Evolutionary conservation across 2,888 invertebrate species (phyloP).

Genomic region (Acanthosepion esculentum): DNA sequence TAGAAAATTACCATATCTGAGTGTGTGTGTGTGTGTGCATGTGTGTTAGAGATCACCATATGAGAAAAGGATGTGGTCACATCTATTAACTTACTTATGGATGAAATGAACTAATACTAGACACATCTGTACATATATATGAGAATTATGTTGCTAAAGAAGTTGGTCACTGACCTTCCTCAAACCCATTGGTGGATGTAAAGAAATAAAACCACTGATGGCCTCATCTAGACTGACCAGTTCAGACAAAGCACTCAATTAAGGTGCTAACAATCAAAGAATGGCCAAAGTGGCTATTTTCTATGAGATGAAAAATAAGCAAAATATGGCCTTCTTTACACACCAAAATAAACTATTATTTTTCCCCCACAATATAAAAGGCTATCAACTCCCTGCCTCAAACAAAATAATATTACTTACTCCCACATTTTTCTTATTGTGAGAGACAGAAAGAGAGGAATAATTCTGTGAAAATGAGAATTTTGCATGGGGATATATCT

Average conservation of each 20-base stretch:
- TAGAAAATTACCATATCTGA: too few species aligned
- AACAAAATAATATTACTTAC: neutral
- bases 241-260: neutral
- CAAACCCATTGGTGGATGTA: neutral
- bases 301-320: neutral
- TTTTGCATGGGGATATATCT: neutral
- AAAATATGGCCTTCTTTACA: neutral
- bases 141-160: neutral
- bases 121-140: neutral
- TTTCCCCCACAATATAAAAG: neutral
- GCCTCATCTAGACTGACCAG: neutral
- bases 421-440: neutral
- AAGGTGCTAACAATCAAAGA: neutral
- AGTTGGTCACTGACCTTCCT: constrained; percentile 2
- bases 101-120: neutral
- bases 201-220: neutral
- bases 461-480: neutral
- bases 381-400: neutral
- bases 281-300: neutral
- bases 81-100: neutral
- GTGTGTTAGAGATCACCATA: neutral
- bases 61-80: neutral
- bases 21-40: too few species aligned
- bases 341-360: neutral
- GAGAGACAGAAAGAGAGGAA: neutral